A percentile compares a stretch with the other conserved stretches of the same genome.
Conservation (phyloP, 1,140 invertebrate genomes). For the Drosophila mauritiana region DNA sequence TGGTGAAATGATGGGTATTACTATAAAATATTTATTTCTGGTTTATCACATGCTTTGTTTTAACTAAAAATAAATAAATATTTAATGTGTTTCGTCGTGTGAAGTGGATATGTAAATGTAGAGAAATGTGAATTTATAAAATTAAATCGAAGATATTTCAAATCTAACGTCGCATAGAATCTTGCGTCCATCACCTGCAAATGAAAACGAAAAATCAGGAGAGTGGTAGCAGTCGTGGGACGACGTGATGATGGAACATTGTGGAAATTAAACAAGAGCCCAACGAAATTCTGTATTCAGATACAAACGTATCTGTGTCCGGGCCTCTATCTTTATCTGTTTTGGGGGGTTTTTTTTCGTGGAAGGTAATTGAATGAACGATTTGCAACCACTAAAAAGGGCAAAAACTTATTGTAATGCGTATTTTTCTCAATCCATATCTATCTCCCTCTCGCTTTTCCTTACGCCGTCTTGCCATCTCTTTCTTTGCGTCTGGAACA, state of each 20-base stretch:
- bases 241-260: slow-evolving; percentile 49
- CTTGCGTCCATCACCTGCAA: background rate
- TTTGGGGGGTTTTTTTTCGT: slow-evolving; percentile 17
- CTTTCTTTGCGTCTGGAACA: slow-evolving; percentile 21
- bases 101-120: background rate
- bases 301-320: slow-evolving; percentile 28
- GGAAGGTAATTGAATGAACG: slow-evolving; percentile 62
- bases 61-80: background rate
- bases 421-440: background rate
- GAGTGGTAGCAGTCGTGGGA: slow-evolving; percentile 14
- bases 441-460: background rate
- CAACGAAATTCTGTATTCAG: slow-evolving; percentile 52
- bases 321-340: background rate
- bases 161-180: background rate
- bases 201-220: background rate
- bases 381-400: slow-evolving; percentile 38
- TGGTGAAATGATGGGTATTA: background rate
- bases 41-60: too few species aligned
- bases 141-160: background rate
- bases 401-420: background rate
- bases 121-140: background rate
- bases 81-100: too few species aligned
- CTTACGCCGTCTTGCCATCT: background rate
- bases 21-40: background rate
- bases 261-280: slow-evolving; percentile 51